Conservation (phyloP, 2,888 invertebrate genomes). For the Catocala nupta region DNA sequence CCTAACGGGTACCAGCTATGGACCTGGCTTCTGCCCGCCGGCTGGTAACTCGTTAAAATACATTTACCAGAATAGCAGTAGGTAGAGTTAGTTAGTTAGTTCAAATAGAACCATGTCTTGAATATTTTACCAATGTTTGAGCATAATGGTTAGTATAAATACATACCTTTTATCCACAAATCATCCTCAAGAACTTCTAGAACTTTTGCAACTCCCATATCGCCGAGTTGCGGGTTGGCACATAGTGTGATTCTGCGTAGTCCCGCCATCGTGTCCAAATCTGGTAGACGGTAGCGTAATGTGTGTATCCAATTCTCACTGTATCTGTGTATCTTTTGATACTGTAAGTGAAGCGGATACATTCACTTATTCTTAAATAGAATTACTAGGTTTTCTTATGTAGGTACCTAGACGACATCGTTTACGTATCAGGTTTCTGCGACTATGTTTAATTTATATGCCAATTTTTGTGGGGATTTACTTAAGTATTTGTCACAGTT, state of each 20-base stretch:
- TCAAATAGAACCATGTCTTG: too few species aligned
- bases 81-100: not conserved
- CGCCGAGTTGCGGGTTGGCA: constrained; percentile 90
- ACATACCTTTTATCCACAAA: constrained; percentile 91
- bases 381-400: too few species aligned
- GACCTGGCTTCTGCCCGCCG: too few species aligned
- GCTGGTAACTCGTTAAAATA: too few species aligned
- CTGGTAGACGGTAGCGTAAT: constrained; percentile 91
- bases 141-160: not conserved
- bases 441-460: too few species aligned
- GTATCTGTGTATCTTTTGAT: constrained; percentile 91
- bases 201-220: constrained; percentile 88
- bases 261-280: constrained; percentile 91
- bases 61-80: not conserved
- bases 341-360: constrained; percentile 66
- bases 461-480: too few species aligned
- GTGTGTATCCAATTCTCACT: constrained; percentile 94
- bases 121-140: too few species aligned
- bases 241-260: constrained; percentile 90
- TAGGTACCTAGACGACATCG: too few species aligned
- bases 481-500: too few species aligned
- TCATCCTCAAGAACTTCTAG: constrained; percentile 92
- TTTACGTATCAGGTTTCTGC: too few species aligned
- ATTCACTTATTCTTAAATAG: too few species aligned
- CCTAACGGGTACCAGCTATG: too few species aligned